Evolutionary conservation across 2,797 vertebrate genomes (phyloP).

Genomic region (Darevskia nairensis): DNA sequence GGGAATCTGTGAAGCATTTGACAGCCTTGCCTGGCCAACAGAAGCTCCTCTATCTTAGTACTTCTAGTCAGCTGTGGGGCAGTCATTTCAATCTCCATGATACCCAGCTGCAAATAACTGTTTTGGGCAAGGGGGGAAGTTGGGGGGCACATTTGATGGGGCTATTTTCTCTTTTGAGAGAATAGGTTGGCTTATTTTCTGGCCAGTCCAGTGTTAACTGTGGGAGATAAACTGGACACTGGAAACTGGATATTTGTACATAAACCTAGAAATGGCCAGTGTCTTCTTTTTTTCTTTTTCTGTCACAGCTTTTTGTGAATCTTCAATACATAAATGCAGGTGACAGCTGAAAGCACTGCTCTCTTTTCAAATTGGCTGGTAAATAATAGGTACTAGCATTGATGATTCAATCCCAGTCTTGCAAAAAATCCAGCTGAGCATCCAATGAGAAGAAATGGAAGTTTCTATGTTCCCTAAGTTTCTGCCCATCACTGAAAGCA

Average conservation of each 20-base stretch:
- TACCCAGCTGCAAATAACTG: not conserved
- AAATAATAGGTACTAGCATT: not conserved
- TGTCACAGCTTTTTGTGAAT: not conserved
- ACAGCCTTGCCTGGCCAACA: not conserved
- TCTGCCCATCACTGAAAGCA: not conserved
- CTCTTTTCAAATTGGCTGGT: not conserved
- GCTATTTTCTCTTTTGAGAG: not conserved
- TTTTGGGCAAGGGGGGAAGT: not conserved
- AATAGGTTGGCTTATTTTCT: not conserved
- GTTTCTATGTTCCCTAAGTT: conserved; percentile 8
- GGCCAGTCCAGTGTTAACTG: not conserved
- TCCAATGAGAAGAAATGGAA: not conserved
- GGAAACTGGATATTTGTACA: not conserved
- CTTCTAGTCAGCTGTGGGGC: not conserved
- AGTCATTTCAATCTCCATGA: not conserved
- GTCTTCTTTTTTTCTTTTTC: not conserved
- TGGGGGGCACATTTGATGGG: not conserved
- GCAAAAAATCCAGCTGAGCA: not conserved
- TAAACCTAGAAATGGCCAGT: not conserved
- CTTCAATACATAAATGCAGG: not conserved
- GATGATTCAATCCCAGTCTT: not conserved
- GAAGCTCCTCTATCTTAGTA: too few relatives aligned
- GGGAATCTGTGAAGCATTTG: not conserved
- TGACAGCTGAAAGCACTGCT: not conserved
- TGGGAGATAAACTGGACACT: not conserved